Evolutionary conservation across 2,113 vertebrate genomes (phyloP), one percentile per base, ranked within the genome.

Genomic region (Mus pahari): DNA sequence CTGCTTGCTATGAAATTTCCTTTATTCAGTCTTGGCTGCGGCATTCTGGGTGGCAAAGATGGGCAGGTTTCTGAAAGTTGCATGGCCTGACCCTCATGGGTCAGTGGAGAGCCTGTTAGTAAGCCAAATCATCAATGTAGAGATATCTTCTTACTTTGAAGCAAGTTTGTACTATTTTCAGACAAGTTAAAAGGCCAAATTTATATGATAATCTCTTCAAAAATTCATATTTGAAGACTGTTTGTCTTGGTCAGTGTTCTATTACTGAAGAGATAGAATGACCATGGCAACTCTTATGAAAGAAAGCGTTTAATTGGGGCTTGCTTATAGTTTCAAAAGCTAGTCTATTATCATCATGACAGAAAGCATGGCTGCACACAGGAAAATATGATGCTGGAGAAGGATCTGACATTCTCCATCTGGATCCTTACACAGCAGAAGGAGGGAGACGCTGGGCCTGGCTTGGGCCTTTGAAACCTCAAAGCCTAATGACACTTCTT

Each of bases 41-140:
- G 81, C 81, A 10, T 82, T 93, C 88, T 83, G 70, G 79, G 42
- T 86, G 71, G 42, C 78, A 90, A 53, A 91, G 89, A 68, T 79
- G 91, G 55, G 68, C 96, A 93, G 96, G 94, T 97, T 96, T 90
- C 94, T 90, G 92, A 93, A 68, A 79, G 83, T 87, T 10, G 89
- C 60, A 55, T 42, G 12, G 39, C 26, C 66, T 33, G 82, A 90
- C 82, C 48, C 42, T 75, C 48, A 1, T 50, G 62, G 22, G 62
- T 62, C 62, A 20, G 39, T 53, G 0, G 55, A 64, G 2, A 48
- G 42, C 60, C 0, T 1, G 1, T n/a, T 22, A 3, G 48, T 31
- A 70, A 93, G 42, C n/a, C 28, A 71, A 58, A 4, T 88, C 79
- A 87, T 84, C 36, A 91, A 2, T 89, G 68, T 89, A 86, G 39